Conservation (phyloP, 2,113 vertebrate genomes). For the Chascanopsetta lugubris region DNA sequence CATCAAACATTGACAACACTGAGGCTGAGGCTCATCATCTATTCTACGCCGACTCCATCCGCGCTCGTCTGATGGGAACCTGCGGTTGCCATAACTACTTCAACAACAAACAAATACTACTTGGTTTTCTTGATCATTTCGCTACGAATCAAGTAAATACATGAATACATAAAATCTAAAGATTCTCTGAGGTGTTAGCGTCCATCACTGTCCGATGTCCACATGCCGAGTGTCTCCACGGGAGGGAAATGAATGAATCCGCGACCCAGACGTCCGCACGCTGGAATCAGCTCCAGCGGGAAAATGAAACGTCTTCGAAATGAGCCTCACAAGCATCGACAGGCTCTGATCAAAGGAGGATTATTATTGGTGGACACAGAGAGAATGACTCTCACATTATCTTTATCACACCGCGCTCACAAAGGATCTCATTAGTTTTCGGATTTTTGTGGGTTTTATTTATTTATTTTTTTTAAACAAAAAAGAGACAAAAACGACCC, state of each 20-base stretch:
- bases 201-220: constrained; percentile 39
- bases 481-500: too few species aligned
- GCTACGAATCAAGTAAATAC: too few species aligned
- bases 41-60: constrained; percentile 37
- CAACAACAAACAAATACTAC: too few species aligned
- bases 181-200: neutral
- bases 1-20: constrained; percentile 64
- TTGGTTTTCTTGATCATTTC: too few species aligned
- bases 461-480: too few species aligned
- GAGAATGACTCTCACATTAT: constrained; percentile 21
- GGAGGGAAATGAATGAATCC: constrained; percentile 9
- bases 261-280: too few species aligned
- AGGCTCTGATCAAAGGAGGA: constrained; percentile 21
- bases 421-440: constrained; percentile 39
- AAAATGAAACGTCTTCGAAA: constrained; percentile 11
- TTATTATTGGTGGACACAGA: constrained; percentile 7
- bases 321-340: neutral
- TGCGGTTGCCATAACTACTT: too few species aligned
- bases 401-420: constrained; percentile 1
- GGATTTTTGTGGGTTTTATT: too few species aligned
- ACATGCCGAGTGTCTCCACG: constrained; percentile 10
- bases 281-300: too few species aligned
- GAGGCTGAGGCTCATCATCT: constrained; percentile 53
- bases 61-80: constrained; percentile 31
- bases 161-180: too few species aligned